phyloP scores from a whole-genome alignment of 64 coral and sea anemone species.

The Pachyseris speciosa region DNA sequence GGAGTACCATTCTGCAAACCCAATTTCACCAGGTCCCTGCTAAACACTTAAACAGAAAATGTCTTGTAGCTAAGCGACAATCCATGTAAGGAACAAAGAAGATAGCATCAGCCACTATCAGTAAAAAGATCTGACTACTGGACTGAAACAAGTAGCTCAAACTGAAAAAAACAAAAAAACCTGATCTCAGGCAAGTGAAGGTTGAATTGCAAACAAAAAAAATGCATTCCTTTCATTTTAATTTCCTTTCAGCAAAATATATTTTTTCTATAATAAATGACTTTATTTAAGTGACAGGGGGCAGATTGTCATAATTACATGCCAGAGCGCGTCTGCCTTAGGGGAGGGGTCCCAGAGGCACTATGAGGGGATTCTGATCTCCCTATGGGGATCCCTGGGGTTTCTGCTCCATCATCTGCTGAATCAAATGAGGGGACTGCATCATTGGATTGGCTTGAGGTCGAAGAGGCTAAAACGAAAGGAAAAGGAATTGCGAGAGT shows the following conservation, averaged over 20 bases:
- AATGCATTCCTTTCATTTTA: background rate
- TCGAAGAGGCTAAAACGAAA: constrained; percentile 11
- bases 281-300: background rate
- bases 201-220: background rate
- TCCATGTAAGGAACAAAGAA: no score
- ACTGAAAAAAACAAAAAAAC: no score
- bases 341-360: constrained; percentile 64
- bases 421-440: constrained; percentile 38
- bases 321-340: constrained; percentile 74
- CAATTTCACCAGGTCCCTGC: no score
- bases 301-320: background rate
- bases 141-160: no score
- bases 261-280: background rate
- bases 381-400: constrained; percentile 39
- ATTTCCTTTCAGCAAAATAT: background rate
- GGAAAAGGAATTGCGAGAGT: background rate
- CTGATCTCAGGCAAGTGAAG: background rate
- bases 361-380: constrained; percentile 76
- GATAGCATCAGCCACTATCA: no score
- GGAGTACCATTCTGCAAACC: no score
- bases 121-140: no score
- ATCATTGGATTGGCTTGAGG: constrained; percentile 24
- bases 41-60: no score
- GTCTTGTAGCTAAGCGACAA: no score
- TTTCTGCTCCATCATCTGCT: constrained; percentile 77